Evolutionary conservation across 2,113 vertebrate genomes (phyloP), one percentile per base, ranked within the genome.

Genomic region (Lophotis ruficrista): DNA sequence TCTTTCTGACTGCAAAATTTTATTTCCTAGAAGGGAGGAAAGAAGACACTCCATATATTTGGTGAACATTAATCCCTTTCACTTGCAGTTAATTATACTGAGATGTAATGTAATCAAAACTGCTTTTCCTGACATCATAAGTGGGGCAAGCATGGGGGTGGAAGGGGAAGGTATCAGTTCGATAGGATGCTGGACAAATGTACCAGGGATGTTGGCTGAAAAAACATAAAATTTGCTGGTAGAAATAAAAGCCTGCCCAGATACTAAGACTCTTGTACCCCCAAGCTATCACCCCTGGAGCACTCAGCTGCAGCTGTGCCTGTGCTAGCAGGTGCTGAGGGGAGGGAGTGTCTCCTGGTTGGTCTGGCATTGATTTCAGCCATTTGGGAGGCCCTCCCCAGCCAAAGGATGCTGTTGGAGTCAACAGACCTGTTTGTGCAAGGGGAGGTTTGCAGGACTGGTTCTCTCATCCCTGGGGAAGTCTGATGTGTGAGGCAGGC

Each of bases 341-440:
- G 56, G 7, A 21, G 61, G n/a, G 13, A 8, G 22, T 1, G 30
- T 48, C 66, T 20, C 47, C 37, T 48, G 2, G 8, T 38, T 41
- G 3, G n/a, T 3, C 31, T 9, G 12, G 21, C 3, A 73, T 16
- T 51, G 75, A 70, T 38, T 19, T n/a, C 83, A 80, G 78, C 80
- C 0, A 0, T 35, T 24, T n/a, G 58, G 45, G 54, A 17, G 50
- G 11, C 13, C 38, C 22, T 65, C 30, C 41, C 9, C 21, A 33
- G 48, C 16, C 35, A 4, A 53, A 16, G 0, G 2, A 0, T 8
- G 57, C 38, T 41, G 7, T 6, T 13, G 5, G 57, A 58, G 38
- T 14, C 78, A 7, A 13, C 7, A 5, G 28, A 27, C 2, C 9
- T 24, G 25, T 11, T 61, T 69, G 53, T 6, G 27, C 10, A 41